A percentile compares a stretch with the other conserved stretches of the same genome.
These are phyloP conservation scores for Tiliacea aurago DNA, from an alignment of 2,888 invertebrate species.

Conservation along the genomic window DNA sequence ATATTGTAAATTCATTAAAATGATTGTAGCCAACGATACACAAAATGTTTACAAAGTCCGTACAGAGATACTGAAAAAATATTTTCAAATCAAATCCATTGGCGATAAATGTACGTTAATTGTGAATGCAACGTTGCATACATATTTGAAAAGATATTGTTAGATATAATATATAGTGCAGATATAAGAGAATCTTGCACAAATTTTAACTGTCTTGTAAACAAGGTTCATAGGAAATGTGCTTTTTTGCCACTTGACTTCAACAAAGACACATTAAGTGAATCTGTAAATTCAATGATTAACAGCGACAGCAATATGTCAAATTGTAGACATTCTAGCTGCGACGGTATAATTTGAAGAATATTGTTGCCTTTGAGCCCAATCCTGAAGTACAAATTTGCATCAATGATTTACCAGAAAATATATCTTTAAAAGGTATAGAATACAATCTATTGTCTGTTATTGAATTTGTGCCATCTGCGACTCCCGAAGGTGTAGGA, in stretches of 20 bases:
- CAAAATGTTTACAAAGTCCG: constrained; percentile 35
- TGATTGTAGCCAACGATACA: constrained; percentile 27
- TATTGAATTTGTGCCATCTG: too few relatives aligned
- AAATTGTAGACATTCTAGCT: too few relatives aligned
- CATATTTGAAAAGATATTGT: constrained; percentile 46
- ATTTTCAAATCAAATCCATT: constrained; percentile 13
- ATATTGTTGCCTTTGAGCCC: background rate
- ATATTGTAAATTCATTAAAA: constrained; percentile 16
- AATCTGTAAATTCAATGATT: too few relatives aligned
- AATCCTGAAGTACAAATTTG: too few relatives aligned
- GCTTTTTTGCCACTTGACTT: constrained; percentile 18
- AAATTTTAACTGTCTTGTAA: constrained; percentile 8
- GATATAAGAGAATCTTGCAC: constrained; percentile 16
- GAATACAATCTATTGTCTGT: constrained; percentile 11
- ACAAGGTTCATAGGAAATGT: constrained; percentile 1
- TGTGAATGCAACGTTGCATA: constrained; percentile 47
- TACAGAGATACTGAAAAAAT: constrained; percentile 23
- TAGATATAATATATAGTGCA: constrained; percentile 37
- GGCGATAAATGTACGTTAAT: constrained; percentile 37
- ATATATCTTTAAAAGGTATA: constrained; percentile 30
- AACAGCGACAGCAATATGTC: too few relatives aligned
- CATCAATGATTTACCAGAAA: constrained; percentile 29
- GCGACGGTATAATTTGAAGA: constrained; percentile 28
- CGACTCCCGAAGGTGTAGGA: too few relatives aligned
- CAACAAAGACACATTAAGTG: background rate